Conservation (phyloP, 2,888 invertebrate species). For the Parnassius smintheus region DNA sequence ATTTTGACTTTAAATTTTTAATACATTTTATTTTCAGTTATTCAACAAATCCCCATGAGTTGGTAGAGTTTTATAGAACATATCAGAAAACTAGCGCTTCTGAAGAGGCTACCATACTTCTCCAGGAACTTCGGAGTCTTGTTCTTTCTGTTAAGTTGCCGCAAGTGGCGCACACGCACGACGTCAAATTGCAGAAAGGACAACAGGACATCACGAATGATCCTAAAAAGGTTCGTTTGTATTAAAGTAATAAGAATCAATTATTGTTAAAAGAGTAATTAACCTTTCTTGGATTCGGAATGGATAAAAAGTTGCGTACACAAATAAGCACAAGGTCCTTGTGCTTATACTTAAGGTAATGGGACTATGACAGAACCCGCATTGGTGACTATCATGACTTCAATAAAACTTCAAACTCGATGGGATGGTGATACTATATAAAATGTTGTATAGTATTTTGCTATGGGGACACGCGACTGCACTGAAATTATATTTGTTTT, state of each 20-base stretch:
- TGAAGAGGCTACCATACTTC: slow-evolving; percentile 36
- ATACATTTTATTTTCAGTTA: slow-evolving; percentile 53
- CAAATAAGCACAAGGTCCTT: too few species aligned
- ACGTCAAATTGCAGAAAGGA: slow-evolving; percentile 39
- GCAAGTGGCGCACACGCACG: slow-evolving; percentile 16
- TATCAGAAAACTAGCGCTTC: slow-evolving; percentile 27
- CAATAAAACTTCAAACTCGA: too few species aligned
- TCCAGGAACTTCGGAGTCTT: slow-evolving; percentile 36
- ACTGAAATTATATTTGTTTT: too few species aligned
- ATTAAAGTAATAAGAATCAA: background rate
- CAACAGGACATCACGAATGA: slow-evolving; percentile 56
- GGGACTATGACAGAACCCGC: too few species aligned
- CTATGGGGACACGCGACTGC: too few species aligned
- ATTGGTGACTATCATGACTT: too few species aligned
- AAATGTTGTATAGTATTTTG: too few species aligned
- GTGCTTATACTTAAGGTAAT: too few species aligned
- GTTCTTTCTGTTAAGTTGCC: slow-evolving; percentile 46
- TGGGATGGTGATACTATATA: too few species aligned
- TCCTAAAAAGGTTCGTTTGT: slow-evolving; percentile 51
- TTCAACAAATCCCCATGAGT: slow-evolving; percentile 79
- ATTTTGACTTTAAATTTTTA: background rate
- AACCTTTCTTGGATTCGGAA: background rate
- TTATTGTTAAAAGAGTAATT: background rate
- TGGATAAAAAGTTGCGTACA: too few species aligned
- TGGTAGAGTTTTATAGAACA: slow-evolving; percentile 42